Evolutionary conservation across 1,140 invertebrate species (phyloP).

Genomic region (Mesaphorura yosii): DNA sequence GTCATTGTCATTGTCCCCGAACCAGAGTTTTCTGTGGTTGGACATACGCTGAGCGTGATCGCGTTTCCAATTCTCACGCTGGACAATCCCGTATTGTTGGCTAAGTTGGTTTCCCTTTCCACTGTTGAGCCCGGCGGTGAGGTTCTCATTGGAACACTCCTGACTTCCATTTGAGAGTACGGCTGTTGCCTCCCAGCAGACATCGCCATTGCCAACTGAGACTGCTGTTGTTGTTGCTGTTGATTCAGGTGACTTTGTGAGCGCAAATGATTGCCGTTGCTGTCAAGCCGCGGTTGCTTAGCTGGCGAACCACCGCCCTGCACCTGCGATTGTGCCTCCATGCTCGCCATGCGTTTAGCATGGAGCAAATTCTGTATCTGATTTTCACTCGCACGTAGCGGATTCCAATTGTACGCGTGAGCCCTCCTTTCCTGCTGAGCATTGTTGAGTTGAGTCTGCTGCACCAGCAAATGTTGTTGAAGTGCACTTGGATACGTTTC

Average conservation of each 20-base stretch:
- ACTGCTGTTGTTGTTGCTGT: constrained; percentile 6
- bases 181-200: neutral
- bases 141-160: neutral
- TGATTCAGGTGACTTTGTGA: neutral
- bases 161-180: too few relatives aligned
- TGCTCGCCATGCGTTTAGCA: too few relatives aligned
- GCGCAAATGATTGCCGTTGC: neutral
- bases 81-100: constrained; percentile 1
- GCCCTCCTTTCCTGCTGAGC: constrained; percentile 6
- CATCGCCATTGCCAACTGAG: constrained; percentile 4
- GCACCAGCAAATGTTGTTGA: constrained; percentile 18
- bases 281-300: too few relatives aligned
- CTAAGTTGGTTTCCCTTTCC: constrained; percentile 1
- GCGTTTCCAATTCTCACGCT: constrained; percentile 20
- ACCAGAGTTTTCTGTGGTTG: constrained; percentile 1
- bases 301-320: too few relatives aligned
- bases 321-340: too few relatives aligned
- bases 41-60: constrained; percentile 26
- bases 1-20: neutral
- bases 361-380: too few relatives aligned
- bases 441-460: constrained; percentile 1
- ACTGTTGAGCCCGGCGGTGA: constrained; percentile 6
- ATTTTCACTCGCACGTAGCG: too few relatives aligned
- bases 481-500: constrained; percentile 12
- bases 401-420: too few relatives aligned